Evolutionary conservation across 2,888 invertebrate genomes (phyloP), one percentile per base, ranked within the genome.

Genomic region (Lithophane leautieri): DNA sequence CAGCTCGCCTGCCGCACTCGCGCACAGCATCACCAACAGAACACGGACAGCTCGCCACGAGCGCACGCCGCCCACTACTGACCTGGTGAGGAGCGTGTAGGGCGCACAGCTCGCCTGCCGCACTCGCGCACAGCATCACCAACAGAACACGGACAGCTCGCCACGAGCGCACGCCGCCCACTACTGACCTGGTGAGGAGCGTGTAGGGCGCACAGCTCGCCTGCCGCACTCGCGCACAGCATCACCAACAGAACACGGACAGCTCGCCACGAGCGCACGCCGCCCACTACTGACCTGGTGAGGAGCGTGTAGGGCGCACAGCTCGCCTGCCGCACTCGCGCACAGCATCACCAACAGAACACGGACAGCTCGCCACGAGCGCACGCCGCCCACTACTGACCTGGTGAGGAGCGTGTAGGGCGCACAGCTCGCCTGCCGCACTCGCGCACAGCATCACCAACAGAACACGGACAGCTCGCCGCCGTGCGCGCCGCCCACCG

Each of bases 31-130:
- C 98, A 98, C 98, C 98, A 98, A 95, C 98, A 98, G 96, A 97
- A 98, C 81, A 98, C 98, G 89, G 98, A 98, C 86, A 98, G 97
- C 95, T 98, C 98, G 97, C 98, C 98, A 98, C 88, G 98, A 97
- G 76, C 98, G 97, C 92, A 98, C 98, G 67, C 98, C 95, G 85
- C 94, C 94, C n/a, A n/a, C n/a, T n/a, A n/a, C n/a, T n/a, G n/a
- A n/a, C n/a, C n/a, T n/a, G n/a, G n/a, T n/a, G n/a, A n/a, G n/a
- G n/a, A 40, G 67, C 40, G 40, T n/a, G 52, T 34, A 67, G 67
- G 50, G 54, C 40, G 62, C 62, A 40, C n/a, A 62, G 62, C n/a
- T 61, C 63, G 42, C 63, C 42, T 25, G 42, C 42, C 63, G 16
- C 42, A 42, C 42, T 25, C 62, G 42, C 16, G 34, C 61, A 40